phyloP scores from a whole-genome alignment of 1,140 invertebrate species.

The Nasonia longicornis region DNA sequence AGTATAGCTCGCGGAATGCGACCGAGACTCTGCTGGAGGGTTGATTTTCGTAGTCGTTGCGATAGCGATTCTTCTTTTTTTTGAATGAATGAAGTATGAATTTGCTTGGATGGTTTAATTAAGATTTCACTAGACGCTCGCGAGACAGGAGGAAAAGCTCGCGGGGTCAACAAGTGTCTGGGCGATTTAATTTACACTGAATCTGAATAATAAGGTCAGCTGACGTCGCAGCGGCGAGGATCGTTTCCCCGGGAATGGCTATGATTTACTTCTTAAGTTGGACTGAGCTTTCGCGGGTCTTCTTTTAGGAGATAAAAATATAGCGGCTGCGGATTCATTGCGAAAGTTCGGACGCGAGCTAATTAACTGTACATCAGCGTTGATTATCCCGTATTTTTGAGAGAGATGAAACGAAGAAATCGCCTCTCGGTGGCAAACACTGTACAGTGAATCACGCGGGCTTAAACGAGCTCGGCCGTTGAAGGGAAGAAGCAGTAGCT shows the following conservation, averaged over 20 bases:
- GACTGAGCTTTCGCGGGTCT: no score
- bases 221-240: no score
- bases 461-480: not conserved
- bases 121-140: not conserved
- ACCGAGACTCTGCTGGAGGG: not conserved
- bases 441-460: conserved; percentile 5
- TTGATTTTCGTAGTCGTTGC: no score
- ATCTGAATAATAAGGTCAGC: not conserved
- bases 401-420: no score
- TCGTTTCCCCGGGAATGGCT: no score
- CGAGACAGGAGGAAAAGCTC: not conserved
- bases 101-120: not conserved
- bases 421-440: not conserved
- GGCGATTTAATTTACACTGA: conserved; percentile 1
- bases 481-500: not conserved
- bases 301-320: not conserved
- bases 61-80: no score
- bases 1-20: not conserved
- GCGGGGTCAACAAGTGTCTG: conserved; percentile 8
- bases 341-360: not conserved
- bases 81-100: no score
- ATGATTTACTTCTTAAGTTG: no score
- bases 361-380: not conserved
- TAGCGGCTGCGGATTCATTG: not conserved
- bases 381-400: no score